Conservation (phyloP, 2,797 vertebrate genomes). For the Macroramphosus scolopax region DNA sequence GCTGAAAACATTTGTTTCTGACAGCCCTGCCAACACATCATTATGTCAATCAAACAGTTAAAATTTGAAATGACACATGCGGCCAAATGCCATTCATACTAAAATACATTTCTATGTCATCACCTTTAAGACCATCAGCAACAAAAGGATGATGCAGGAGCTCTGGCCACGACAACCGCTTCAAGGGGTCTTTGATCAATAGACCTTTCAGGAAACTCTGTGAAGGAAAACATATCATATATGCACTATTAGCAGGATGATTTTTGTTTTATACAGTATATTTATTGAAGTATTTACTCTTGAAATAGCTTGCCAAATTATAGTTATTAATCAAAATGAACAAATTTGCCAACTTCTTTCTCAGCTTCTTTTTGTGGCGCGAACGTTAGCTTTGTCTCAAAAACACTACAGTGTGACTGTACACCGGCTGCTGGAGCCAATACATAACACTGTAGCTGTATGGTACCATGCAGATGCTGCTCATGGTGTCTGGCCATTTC, state of each 20-base stretch:
- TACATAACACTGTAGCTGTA: not conserved
- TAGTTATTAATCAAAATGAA: too few relatives aligned
- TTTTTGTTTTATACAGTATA: too few relatives aligned
- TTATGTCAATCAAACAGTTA: slow-evolving; percentile 1
- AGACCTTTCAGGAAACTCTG: slow-evolving; percentile 95
- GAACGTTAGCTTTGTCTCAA: too few relatives aligned
- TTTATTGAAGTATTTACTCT: too few relatives aligned
- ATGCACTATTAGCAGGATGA: not conserved
- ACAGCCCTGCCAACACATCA: slow-evolving; percentile 73
- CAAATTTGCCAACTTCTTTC: too few relatives aligned
- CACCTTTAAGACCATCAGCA: slow-evolving; percentile 86
- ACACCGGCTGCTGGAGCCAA: not conserved
- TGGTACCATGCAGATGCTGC: slow-evolving; percentile 84
- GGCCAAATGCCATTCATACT: too few relatives aligned
- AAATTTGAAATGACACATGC: too few relatives aligned
- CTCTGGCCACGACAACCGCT: slow-evolving; percentile 91
- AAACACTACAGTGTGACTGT: too few relatives aligned
- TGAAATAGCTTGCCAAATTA: too few relatives aligned
- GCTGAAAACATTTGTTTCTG: slow-evolving; percentile 77
- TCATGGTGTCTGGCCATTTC: slow-evolving; percentile 89
- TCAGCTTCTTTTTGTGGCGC: too few relatives aligned
- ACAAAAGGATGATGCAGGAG: slow-evolving; percentile 93
- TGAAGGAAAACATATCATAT: slow-evolving; percentile 3
- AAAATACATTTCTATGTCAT: slow-evolving; percentile 34
- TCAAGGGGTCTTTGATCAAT: slow-evolving; percentile 89